Evolutionary conservation across 1,140 invertebrate species (phyloP).

Genomic region (Apis laboriosa): DNA sequence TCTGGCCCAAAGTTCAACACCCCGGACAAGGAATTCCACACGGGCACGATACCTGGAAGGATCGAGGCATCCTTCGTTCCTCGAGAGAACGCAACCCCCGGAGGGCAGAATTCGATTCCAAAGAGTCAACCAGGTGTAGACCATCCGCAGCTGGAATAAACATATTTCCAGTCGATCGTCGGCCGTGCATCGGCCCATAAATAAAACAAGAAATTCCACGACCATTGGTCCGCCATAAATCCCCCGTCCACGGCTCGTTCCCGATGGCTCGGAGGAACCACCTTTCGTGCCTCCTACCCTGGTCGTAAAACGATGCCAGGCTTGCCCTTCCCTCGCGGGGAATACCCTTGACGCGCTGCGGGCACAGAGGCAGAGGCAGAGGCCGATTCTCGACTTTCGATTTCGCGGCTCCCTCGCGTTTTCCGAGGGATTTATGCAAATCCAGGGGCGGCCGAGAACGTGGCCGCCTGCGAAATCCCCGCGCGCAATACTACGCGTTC

Average conservation of each 20-base stretch:
- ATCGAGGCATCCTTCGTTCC: not conserved
- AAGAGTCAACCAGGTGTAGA: slow-evolving; percentile 29
- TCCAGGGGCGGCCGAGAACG: slow-evolving; percentile 55
- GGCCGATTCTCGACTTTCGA: slow-evolving; percentile 71
- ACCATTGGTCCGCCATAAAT: slow-evolving; percentile 58
- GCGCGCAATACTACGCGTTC: slow-evolving; percentile 57
- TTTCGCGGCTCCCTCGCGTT: slow-evolving; percentile 70
- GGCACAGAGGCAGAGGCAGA: not conserved
- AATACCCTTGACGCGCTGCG: slow-evolving; percentile 49
- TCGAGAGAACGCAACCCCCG: slow-evolving; percentile 4
- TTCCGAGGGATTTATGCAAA: slow-evolving; percentile 74
- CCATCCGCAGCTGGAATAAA: slow-evolving; percentile 29
- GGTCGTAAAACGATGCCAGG: slow-evolving; percentile 60
- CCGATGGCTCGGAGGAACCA: slow-evolving; percentile 17
- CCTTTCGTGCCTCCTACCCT: slow-evolving; percentile 45
- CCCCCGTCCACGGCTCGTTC: slow-evolving; percentile 14
- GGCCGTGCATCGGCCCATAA: slow-evolving; percentile 32
- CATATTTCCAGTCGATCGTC: slow-evolving; percentile 36
- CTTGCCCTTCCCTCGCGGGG: not conserved
- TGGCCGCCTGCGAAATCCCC: slow-evolving; percentile 48
- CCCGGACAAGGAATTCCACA: not conserved
- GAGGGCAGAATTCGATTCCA: slow-evolving; percentile 26
- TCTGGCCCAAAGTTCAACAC: not conserved
- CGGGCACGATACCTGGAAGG: not conserved
- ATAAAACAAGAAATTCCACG: slow-evolving; percentile 55